Evolutionary conservation across 2,888 invertebrate genomes (phyloP).

Genomic region (Tillus elongatus): DNA sequence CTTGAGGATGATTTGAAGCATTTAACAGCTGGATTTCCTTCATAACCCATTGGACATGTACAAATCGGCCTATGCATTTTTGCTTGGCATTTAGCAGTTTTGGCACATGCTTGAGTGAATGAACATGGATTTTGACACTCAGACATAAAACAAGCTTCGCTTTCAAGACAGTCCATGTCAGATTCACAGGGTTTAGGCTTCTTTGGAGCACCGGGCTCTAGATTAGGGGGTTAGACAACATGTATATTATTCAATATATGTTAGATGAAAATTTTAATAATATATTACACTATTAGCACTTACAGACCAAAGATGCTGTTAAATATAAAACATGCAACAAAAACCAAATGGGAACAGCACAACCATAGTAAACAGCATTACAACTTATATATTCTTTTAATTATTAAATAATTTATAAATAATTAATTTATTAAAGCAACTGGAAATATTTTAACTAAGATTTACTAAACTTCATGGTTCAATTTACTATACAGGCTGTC

Average conservation of each 20-base stretch:
- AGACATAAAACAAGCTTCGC: conserved; percentile 74
- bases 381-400: no score
- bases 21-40: conserved; percentile 73
- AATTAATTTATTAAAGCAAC: no score
- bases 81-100: conserved; percentile 67
- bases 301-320: no score
- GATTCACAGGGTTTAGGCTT: conserved; percentile 71
- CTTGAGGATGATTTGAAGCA: conserved; percentile 68
- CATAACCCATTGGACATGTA: conserved; percentile 69
- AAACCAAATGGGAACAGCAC: no score
- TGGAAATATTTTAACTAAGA: no score
- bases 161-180: conserved; percentile 75
- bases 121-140: conserved; percentile 77
- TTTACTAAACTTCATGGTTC: no score
- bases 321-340: no score
- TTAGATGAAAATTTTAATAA: neutral
- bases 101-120: conserved; percentile 67
- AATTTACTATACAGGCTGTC: no score
- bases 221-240: conserved; percentile 11
- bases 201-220: conserved; percentile 64
- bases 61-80: conserved; percentile 78
- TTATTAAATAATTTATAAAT: no score
- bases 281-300: neutral
- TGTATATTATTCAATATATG: neutral
- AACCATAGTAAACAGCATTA: no score